Evolutionary conservation across 2,797 vertebrate genomes (phyloP).

Genomic region (Pogonophryne albipinna): DNA sequence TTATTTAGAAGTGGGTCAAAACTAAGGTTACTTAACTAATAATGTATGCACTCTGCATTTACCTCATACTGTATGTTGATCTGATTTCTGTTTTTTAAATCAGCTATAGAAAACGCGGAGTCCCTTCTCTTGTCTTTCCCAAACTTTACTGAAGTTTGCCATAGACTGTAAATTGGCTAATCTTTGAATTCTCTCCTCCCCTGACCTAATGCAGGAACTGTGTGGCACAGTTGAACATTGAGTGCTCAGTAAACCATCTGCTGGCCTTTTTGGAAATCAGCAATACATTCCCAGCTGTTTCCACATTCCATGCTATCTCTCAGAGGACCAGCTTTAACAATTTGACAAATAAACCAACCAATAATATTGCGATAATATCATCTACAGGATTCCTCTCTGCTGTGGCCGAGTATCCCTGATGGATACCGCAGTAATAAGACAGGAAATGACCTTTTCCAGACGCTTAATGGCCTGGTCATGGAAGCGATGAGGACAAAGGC

Average conservation of each 20-base stretch:
- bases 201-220: slow-evolving; percentile 36
- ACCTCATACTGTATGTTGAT: background rate
- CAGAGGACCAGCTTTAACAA: slow-evolving; percentile 47
- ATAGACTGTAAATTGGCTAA: slow-evolving; percentile 15
- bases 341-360: slow-evolving; percentile 68
- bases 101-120: slow-evolving; percentile 6
- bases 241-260: slow-evolving; percentile 66
- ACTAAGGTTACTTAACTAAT: slow-evolving; percentile 3
- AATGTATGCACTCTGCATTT: background rate
- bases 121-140: slow-evolving; percentile 20
- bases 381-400: slow-evolving; percentile 37
- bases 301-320: slow-evolving; percentile 54
- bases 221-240: slow-evolving; percentile 57
- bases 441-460: slow-evolving; percentile 76
- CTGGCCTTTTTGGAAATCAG: slow-evolving; percentile 42
- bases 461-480: slow-evolving; percentile 69
- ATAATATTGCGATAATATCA: slow-evolving; percentile 49
- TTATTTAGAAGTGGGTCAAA: slow-evolving; percentile 18
- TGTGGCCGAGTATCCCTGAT: slow-evolving; percentile 38
- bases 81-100: slow-evolving; percentile 14
- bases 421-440: slow-evolving; percentile 47
- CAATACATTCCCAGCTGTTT: slow-evolving; percentile 75
- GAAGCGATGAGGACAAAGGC: slow-evolving; percentile 70
- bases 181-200: slow-evolving; percentile 38
- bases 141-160: slow-evolving; percentile 24